phyloP scores from a whole-genome alignment of 2,113 vertebrate genomes.

The Todiramphus saurophagus region DNA sequence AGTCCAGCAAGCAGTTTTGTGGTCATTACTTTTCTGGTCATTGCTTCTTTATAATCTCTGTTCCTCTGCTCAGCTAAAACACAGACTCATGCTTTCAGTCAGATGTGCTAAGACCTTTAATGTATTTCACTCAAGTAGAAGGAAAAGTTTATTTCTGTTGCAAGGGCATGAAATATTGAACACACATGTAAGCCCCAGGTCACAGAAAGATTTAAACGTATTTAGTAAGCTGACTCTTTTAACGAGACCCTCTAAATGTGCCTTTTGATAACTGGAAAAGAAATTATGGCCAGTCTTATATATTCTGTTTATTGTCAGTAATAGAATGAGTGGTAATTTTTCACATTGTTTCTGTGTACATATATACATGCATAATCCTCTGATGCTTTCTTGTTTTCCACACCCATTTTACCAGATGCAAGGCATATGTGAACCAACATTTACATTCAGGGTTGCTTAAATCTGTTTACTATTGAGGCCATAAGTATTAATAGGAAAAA shows the following conservation, averaged over 20 bases:
- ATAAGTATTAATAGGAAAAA: not conserved
- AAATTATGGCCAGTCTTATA: not conserved
- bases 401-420: not conserved
- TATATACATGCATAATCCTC: not conserved
- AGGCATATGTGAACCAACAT: not conserved
- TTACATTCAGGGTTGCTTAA: not conserved
- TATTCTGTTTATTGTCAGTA: not conserved
- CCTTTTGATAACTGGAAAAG: not conserved
- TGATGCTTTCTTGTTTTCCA: not conserved
- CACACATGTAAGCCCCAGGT: not conserved
- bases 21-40: slow-evolving; percentile 22
- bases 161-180: not conserved
- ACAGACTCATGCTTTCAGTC: not conserved
- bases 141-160: slow-evolving; percentile 13
- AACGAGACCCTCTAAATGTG: not conserved
- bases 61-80: not conserved
- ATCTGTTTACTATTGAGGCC: not conserved
- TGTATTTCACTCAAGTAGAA: slow-evolving; percentile 36
- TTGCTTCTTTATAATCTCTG: slow-evolving; percentile 7
- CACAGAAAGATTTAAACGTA: not conserved
- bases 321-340: not conserved
- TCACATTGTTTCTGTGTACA: not conserved
- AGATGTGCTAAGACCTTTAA: slow-evolving; percentile 38
- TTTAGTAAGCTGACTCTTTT: not conserved
- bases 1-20: not conserved